Conservation (phyloP, 2,888 invertebrate species). For the Netelia inedita region DNA sequence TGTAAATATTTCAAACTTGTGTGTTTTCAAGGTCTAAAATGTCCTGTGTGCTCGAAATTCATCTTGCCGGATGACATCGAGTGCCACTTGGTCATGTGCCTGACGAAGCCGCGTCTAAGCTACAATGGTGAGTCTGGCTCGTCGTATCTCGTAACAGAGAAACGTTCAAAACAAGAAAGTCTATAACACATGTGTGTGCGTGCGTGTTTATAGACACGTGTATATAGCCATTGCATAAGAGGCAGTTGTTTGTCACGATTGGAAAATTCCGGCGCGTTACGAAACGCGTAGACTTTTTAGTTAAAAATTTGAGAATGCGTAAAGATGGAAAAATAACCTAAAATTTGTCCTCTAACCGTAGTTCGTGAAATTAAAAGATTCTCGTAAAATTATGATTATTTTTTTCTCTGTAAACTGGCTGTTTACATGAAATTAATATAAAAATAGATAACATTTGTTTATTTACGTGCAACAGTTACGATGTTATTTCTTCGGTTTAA, state of each 20-base stretch:
- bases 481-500: too few relatives aligned
- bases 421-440: too few relatives aligned
- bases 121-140: constrained; percentile 94
- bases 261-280: not conserved
- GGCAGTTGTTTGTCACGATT: too few relatives aligned
- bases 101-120: constrained; percentile 99
- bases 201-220: not conserved
- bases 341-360: too few relatives aligned
- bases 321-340: too few relatives aligned
- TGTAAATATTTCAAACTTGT: constrained; percentile 7
- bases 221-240: too few relatives aligned
- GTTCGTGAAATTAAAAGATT: too few relatives aligned
- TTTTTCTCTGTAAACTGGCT: too few relatives aligned
- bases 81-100: constrained; percentile 99
- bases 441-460: too few relatives aligned
- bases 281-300: not conserved
- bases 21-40: constrained; percentile 95
- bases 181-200: not conserved
- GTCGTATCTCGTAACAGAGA: not conserved
- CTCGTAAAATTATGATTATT: too few relatives aligned
- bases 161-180: constrained; percentile 18
- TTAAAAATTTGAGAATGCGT: too few relatives aligned
- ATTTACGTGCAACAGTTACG: too few relatives aligned
- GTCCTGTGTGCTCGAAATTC: constrained; percentile 99
- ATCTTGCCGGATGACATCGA: constrained; percentile 99